Conservation (phyloP, 2,888 invertebrate species). For the Lamproptera curius region DNA sequence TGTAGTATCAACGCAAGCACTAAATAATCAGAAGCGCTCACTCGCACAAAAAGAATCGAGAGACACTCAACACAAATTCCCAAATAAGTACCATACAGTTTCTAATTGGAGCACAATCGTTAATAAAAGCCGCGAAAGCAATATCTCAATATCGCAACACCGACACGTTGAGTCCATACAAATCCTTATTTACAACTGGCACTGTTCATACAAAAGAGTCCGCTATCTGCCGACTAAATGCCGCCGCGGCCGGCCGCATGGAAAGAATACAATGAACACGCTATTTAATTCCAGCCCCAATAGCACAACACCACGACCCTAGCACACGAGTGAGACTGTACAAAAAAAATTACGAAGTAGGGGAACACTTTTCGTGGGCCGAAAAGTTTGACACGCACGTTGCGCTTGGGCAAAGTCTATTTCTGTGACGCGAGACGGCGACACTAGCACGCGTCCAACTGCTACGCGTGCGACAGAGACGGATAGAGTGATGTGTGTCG, state of each 20-base stretch:
- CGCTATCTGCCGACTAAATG: conserved; percentile 29
- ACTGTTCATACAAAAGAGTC: conserved; percentile 67
- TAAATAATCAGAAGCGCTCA: conserved; percentile 50
- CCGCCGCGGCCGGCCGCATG: conserved; percentile 33
- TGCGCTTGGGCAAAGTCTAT: conserved; percentile 78
- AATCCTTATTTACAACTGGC: conserved; percentile 79
- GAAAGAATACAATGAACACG: conserved; percentile 53
- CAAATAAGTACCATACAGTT: conserved; percentile 51
- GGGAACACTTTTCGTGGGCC: conserved; percentile 78
- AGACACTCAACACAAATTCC: conserved; percentile 42
- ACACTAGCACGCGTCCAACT: conserved; percentile 50
- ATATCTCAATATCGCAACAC: conserved; percentile 56
- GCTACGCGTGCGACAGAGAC: conserved; percentile 53
- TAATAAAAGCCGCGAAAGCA: too few relatives aligned
- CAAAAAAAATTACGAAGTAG: conserved; percentile 73
- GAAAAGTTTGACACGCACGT: conserved; percentile 76
- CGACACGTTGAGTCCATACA: conserved; percentile 76
- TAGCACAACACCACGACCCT: conserved; percentile 72
- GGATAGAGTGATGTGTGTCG: conserved; percentile 66
- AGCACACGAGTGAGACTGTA: conserved; percentile 68
- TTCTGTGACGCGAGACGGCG: conserved; percentile 68
- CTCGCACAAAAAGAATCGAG: conserved; percentile 60
- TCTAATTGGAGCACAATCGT: conserved; percentile 61
- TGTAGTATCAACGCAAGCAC: conserved; percentile 43
- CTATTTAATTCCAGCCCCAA: conserved; percentile 47